These are phyloP conservation scores for Tinea trinotella DNA, from an alignment of 2,888 invertebrate species.

Conservation along the genomic window DNA sequence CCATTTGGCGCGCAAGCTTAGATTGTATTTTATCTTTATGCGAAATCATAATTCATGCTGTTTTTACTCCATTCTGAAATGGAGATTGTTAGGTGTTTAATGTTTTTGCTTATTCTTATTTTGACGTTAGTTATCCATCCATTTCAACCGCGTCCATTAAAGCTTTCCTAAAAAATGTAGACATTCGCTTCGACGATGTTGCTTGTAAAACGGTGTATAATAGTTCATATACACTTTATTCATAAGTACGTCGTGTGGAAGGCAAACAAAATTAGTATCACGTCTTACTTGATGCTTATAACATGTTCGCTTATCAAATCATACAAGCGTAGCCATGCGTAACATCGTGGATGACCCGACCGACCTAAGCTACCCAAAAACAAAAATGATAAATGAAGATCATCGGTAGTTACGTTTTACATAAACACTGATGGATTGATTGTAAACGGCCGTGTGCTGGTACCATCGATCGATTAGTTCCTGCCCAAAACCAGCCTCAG, in stretches of 20 bases:
- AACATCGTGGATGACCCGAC: conserved; percentile 8
- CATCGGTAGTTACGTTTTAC: conserved; percentile 65
- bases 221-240: neutral
- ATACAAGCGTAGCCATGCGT: conserved; percentile 8
- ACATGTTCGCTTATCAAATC: conserved; percentile 2
- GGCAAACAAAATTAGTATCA: neutral
- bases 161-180: neutral
- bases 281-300: neutral
- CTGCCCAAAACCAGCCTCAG: conserved; percentile 46
- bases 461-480: conserved; percentile 66
- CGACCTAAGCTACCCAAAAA: conserved; percentile 51
- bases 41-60: conserved; percentile 66
- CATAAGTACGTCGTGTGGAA: neutral
- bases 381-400: conserved; percentile 67
- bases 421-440: conserved; percentile 70
- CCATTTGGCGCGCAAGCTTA: conserved; percentile 62
- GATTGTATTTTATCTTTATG: conserved; percentile 69
- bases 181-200: neutral
- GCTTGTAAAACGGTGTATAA: neutral
- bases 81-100: conserved; percentile 50
- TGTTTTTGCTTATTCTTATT: conserved; percentile 8
- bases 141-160: neutral
- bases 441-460: conserved; percentile 53
- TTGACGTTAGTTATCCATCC: neutral
- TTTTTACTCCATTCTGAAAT: conserved; percentile 49